Conservation (phyloP, 2,888 invertebrate species). For the Agrochola macilenta region DNA sequence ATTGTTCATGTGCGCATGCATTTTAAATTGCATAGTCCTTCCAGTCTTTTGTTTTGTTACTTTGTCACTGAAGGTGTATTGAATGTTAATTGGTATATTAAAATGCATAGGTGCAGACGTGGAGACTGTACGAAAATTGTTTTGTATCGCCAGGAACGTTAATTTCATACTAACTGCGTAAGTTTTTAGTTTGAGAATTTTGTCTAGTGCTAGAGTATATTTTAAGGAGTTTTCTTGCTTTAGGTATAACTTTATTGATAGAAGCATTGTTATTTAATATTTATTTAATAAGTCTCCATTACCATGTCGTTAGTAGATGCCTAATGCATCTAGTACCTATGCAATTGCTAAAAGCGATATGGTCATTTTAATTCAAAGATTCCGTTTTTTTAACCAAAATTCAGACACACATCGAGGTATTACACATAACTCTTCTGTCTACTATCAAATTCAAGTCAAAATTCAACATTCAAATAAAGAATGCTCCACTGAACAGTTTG, state of each 20-base stretch:
- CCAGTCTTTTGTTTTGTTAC: background rate
- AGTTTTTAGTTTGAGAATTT: background rate
- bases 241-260: too few species aligned
- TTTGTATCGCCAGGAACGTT: background rate
- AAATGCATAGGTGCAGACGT: background rate
- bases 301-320: too few species aligned
- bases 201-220: too few species aligned
- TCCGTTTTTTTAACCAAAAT: background rate
- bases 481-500: constrained; percentile 22
- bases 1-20: background rate
- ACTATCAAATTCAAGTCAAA: background rate
- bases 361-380: background rate
- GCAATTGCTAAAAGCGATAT: background rate
- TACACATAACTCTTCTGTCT: background rate
- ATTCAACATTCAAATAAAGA: constrained; percentile 9
- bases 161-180: background rate
- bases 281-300: too few species aligned
- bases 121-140: background rate
- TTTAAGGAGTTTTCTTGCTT: too few species aligned
- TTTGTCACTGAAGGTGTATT: background rate
- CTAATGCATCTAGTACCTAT: too few species aligned
- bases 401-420: background rate
- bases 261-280: too few species aligned
- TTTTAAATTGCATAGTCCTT: constrained; percentile 27
- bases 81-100: background rate